Conservation (phyloP, 2,888 invertebrate genomes). For the Nyleta sp. region DNA sequence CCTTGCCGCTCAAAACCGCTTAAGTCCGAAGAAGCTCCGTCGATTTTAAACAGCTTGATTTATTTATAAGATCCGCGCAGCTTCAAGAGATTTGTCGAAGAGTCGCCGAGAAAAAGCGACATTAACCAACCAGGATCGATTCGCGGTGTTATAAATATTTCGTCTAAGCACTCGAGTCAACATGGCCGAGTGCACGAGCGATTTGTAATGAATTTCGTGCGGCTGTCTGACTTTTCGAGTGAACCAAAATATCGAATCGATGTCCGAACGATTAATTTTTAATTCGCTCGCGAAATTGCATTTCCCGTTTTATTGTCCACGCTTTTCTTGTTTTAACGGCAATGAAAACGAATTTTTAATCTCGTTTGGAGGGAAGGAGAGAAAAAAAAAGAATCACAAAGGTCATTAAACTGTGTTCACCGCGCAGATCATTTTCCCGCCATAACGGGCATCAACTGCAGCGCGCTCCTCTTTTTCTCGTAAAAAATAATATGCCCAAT, state of each 20-base stretch:
- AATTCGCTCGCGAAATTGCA: too few relatives aligned
- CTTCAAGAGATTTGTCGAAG: not conserved
- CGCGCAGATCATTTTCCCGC: slow-evolving; percentile 31
- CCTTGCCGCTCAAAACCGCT: not conserved
- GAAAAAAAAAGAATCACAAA: slow-evolving; percentile 2
- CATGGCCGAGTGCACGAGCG: too few relatives aligned
- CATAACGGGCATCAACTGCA: slow-evolving; percentile 43
- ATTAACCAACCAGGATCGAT: too few relatives aligned
- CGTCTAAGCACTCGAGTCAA: too few relatives aligned
- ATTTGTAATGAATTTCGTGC: too few relatives aligned
- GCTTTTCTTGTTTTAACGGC: too few relatives aligned
- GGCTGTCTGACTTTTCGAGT: too few relatives aligned
- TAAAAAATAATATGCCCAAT: slow-evolving; percentile 53
- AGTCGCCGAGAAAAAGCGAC: not conserved
- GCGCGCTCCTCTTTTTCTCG: slow-evolving; percentile 16
- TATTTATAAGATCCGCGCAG: slow-evolving; percentile 1
- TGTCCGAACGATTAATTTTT: too few relatives aligned
- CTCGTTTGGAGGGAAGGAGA: not conserved
- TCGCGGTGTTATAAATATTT: too few relatives aligned
- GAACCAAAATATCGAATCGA: too few relatives aligned
- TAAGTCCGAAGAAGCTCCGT: not conserved
- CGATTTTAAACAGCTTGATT: not conserved
- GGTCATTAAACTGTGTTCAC: slow-evolving; percentile 36
- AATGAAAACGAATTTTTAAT: too few relatives aligned
- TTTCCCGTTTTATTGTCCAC: too few relatives aligned